Conservation (phyloP, 2,888 invertebrate genomes). For the Acrobeloides nanus region DNA sequence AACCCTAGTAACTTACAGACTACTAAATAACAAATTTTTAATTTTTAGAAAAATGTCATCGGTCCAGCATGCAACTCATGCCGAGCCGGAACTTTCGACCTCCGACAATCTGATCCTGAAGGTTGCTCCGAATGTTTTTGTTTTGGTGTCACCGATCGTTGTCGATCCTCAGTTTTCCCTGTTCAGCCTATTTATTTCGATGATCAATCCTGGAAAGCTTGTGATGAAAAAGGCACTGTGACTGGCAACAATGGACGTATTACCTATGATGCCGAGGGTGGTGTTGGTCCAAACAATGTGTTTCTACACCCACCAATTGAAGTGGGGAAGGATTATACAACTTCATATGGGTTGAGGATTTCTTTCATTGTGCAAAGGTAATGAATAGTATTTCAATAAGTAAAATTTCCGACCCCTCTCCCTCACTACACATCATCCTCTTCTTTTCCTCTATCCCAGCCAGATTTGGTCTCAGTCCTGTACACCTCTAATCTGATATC, state of each 20-base stretch:
- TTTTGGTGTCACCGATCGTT: slow-evolving; percentile 81
- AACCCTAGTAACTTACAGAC: too few species aligned
- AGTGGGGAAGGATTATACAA: slow-evolving; percentile 69
- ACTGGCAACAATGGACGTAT: slow-evolving; percentile 29
- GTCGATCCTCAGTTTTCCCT: slow-evolving; percentile 66
- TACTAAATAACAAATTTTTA: too few species aligned
- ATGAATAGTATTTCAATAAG: too few species aligned
- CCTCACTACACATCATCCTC: too few species aligned
- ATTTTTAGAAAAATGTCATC: slow-evolving; percentile 62
- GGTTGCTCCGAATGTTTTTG: slow-evolving; percentile 97
- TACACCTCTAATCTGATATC: not conserved
- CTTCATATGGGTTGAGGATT: slow-evolving; percentile 56
- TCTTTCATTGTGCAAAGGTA: slow-evolving; percentile 28
- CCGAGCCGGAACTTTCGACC: slow-evolving; percentile 78
- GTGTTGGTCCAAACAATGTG: slow-evolving; percentile 45
- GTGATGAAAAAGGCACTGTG: slow-evolving; percentile 37
- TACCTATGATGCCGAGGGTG: slow-evolving; percentile 27
- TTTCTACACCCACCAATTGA: slow-evolving; percentile 72
- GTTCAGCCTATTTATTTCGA: slow-evolving; percentile 31
- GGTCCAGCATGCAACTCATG: slow-evolving; percentile 77
- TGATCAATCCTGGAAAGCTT: slow-evolving; percentile 29
- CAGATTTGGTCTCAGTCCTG: too few species aligned
- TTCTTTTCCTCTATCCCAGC: too few species aligned
- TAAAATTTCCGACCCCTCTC: not conserved
- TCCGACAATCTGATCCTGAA: slow-evolving; percentile 72